Conservation (phyloP, 2,888 invertebrate species). For the Ceratothoa steindachneri region DNA sequence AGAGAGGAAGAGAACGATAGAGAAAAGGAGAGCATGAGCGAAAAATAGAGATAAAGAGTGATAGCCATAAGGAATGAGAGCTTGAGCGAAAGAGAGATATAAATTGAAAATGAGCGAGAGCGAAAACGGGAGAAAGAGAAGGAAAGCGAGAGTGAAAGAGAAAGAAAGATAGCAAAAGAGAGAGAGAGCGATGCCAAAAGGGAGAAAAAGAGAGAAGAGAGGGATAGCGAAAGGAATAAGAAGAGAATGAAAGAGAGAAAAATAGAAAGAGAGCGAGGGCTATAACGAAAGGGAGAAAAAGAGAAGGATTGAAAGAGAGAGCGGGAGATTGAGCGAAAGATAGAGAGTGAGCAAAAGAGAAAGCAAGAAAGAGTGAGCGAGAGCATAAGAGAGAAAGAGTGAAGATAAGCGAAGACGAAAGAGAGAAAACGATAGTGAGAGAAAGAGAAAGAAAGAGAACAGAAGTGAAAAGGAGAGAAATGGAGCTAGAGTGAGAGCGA, state of each 20-base stretch:
- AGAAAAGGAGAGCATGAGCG: constrained; percentile 20
- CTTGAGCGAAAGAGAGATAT: constrained; percentile 10
- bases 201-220: not conserved
- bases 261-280: not conserved
- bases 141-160: constrained; percentile 18
- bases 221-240: not conserved
- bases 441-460: no score
- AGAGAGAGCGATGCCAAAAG: constrained; percentile 15
- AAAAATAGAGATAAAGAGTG: constrained; percentile 18
- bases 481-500: no score
- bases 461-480: no score
- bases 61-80: constrained; percentile 20
- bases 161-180: constrained; percentile 24
- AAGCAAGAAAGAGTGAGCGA: no score
- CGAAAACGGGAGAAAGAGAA: constrained; percentile 17
- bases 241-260: not conserved
- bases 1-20: constrained; percentile 24
- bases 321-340: no score
- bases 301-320: no score
- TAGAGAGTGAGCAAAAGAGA: no score
- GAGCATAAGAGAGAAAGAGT: no score
- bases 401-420: no score
- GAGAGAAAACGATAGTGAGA: no score
- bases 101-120: not conserved
- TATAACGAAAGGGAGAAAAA: no score